Evolutionary conservation across 1,140 invertebrate species (phyloP).

Genomic region (Drosophila gunungcola): DNA sequence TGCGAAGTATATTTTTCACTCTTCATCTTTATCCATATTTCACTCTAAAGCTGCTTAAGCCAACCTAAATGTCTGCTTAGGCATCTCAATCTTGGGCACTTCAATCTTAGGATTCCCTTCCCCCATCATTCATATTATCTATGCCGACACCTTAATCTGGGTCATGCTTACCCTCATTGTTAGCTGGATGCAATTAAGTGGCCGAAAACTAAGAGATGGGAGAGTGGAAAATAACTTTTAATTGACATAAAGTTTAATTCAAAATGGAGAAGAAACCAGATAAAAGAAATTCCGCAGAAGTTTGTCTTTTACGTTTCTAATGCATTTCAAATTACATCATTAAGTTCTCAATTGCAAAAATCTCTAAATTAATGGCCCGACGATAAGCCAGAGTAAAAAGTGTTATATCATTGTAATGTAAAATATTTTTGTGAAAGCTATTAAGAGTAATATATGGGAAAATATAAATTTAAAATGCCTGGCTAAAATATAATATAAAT

Average conservation of each 20-base stretch:
- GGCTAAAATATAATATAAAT: too few species aligned
- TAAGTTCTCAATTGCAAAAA: slow-evolving; percentile 27
- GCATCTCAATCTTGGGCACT: slow-evolving; percentile 32
- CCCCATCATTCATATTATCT: slow-evolving; percentile 38
- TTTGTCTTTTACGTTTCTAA: slow-evolving; percentile 22
- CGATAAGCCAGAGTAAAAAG: neutral
- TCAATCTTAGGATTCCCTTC: slow-evolving; percentile 42
- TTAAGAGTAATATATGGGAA: too few species aligned
- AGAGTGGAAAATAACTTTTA: slow-evolving; percentile 68
- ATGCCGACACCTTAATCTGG: slow-evolving; percentile 35
- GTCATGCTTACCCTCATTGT: slow-evolving; percentile 52
- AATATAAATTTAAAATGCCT: too few species aligned
- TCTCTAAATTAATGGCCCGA: slow-evolving; percentile 2
- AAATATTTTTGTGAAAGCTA: too few species aligned
- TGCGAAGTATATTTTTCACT: slow-evolving; percentile 4
- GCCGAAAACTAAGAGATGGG: slow-evolving; percentile 29
- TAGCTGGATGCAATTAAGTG: slow-evolving; percentile 54
- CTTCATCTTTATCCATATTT: slow-evolving; percentile 1
- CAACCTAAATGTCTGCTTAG: slow-evolving; percentile 41
- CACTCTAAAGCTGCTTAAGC: slow-evolving; percentile 12
- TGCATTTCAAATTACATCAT: slow-evolving; percentile 54
- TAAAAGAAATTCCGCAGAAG: slow-evolving; percentile 31
- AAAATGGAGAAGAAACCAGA: slow-evolving; percentile 36
- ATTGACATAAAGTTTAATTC: slow-evolving; percentile 67
- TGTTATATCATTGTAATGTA: too few species aligned